Conservation (phyloP, 64 coral and sea anemone species). For the Actinia tenebrosa region DNA sequence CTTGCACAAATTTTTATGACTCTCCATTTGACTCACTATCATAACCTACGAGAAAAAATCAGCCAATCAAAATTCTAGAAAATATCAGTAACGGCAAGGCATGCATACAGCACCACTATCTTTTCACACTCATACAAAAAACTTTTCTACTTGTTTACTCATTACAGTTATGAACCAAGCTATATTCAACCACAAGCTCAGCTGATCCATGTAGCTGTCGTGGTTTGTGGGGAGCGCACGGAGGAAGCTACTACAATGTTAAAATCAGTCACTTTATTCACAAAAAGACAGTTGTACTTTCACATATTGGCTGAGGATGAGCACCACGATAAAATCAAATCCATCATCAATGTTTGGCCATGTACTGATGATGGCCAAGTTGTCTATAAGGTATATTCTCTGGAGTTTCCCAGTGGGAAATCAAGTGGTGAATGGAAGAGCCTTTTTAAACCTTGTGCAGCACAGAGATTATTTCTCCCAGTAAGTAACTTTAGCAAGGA, state of each 20-base stretch:
- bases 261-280: conserved; percentile 71
- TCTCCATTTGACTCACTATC: too few relatives aligned
- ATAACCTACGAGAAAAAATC: too few relatives aligned
- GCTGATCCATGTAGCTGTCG: conserved; percentile 57
- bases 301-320: conserved; percentile 68
- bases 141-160: too few relatives aligned
- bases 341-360: conserved; percentile 43
- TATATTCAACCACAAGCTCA: background rate
- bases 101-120: too few relatives aligned
- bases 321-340: conserved; percentile 53
- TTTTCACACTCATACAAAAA: too few relatives aligned
- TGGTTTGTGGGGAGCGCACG: conserved; percentile 58
- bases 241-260: conserved; percentile 77
- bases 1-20: too few relatives aligned
- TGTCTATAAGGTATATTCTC: conserved; percentile 61
- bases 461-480: conserved; percentile 78
- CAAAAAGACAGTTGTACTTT: conserved; percentile 45
- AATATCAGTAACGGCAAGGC: too few relatives aligned
- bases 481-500: conserved; percentile 40
- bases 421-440: conserved; percentile 63
- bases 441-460: conserved; percentile 89
- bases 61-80: too few relatives aligned
- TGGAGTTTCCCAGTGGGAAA: conserved; percentile 63
- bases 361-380: conserved; percentile 38
- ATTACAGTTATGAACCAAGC: too few relatives aligned